Evolutionary conservation across 2,797 vertebrate genomes (phyloP).

Genomic region (Rhinella marina): DNA sequence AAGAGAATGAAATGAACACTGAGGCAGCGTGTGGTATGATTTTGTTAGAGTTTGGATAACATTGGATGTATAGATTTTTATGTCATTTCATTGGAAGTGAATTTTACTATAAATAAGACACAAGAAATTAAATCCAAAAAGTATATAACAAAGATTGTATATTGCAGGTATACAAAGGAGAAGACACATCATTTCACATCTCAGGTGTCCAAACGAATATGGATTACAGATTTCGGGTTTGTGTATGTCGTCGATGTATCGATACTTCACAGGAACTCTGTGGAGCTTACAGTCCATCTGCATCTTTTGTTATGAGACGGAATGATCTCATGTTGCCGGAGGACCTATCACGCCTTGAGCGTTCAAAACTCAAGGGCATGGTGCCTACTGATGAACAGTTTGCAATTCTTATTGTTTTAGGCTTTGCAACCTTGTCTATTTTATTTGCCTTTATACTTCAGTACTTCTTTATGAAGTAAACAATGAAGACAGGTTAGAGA

Average conservation of each 20-base stretch:
- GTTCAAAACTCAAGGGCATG: conserved; percentile 79
- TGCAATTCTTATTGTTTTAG: conserved; percentile 89
- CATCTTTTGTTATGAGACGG: conserved; percentile 83
- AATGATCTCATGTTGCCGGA: conserved; percentile 76
- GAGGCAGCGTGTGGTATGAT: no score
- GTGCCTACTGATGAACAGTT: conserved; percentile 94
- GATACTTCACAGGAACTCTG: conserved; percentile 94
- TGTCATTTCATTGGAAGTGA: no score
- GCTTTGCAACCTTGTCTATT: conserved; percentile 90
- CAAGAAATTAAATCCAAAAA: no score
- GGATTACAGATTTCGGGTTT: conserved; percentile 95
- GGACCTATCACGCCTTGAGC: conserved; percentile 74
- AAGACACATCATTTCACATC: conserved; percentile 90
- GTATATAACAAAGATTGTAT: background rate
- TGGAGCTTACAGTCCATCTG: conserved; percentile 92
- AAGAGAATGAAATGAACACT: no score
- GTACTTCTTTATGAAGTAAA: conserved; percentile 98
- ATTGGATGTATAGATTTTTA: no score
- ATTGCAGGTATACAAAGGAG: conserved; percentile 92
- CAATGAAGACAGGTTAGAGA: conserved; percentile 76
- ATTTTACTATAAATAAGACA: no score
- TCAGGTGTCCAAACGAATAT: conserved; percentile 92
- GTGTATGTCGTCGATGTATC: conserved; percentile 89
- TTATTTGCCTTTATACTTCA: conserved; percentile 96
- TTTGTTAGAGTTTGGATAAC: no score